These are phyloP conservation scores for Crocuta crocuta DNA, from an alignment of 2,113 vertebrate genomes.

Conservation along the genomic window DNA sequence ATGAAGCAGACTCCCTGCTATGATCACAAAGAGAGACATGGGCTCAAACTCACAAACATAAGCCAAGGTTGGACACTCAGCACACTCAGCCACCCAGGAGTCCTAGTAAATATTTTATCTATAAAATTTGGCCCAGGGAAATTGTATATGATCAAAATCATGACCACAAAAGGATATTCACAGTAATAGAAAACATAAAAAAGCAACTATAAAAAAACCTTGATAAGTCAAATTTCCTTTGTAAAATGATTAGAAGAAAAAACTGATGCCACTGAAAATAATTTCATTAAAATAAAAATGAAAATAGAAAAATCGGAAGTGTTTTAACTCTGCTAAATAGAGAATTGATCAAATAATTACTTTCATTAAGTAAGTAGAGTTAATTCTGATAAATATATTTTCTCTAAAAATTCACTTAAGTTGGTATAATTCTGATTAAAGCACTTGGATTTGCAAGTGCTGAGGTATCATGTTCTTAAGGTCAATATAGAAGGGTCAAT, in stretches of 20 bases:
- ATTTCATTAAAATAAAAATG: constrained; percentile 7
- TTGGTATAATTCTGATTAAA: constrained; percentile 13
- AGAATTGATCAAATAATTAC: neutral
- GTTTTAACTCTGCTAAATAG: constrained; percentile 6
- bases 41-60: too few species aligned
- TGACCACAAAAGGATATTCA: neutral
- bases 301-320: neutral
- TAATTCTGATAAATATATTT: neutral
- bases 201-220: neutral
- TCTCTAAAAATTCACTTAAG: neutral
- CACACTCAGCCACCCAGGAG: too few species aligned
- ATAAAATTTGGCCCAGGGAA: neutral
- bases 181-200: neutral
- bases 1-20: too few species aligned
- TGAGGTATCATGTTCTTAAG: neutral
- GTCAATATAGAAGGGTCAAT: neutral
- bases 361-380: neutral
- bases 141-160: constrained; percentile 32
- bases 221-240: neutral
- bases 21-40: too few species aligned
- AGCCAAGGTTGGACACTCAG: too few species aligned
- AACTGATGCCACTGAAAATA: neutral
- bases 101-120: neutral
- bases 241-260: neutral
- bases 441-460: neutral